Evolutionary conservation across 2,797 vertebrate genomes (phyloP), one percentile per base, ranked within the genome.

Genomic region (Pseudocheirus occidentalis): DNA sequence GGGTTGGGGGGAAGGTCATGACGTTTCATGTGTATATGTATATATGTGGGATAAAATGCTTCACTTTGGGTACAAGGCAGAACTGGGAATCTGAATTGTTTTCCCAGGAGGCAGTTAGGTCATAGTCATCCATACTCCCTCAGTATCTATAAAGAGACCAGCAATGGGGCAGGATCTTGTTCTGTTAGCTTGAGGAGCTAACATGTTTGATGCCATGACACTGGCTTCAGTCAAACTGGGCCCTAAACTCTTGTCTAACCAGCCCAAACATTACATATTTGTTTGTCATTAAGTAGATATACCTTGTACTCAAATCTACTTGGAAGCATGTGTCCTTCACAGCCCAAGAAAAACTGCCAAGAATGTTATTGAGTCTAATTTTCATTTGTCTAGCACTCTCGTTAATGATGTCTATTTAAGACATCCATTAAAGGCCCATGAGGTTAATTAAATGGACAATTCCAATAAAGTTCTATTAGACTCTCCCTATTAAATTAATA

Each of bases 361-460:
- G 97, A 96, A 52, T n/a, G 96, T 95, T 95, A 95, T 93, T 98
- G 98, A 97, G 95, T 96, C 96, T 97, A 95, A 97, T 98, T 98
- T 97, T 94, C 97, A 98, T 98, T 98, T 97, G 97, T 98, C 94
- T 98, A 97, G 96, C 95, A 96, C 97, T 96, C 96, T 96, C 94
- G 97, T 97, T 98, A 98, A 98, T 94, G 97, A 97, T 93, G 96
- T 97, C 98, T 98, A 96, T 97, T 98, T 96, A 98, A 98, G 98
- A 97, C 95, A 91, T 93, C 95, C 97, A 98, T 98, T 98, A 98
- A 98, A 97, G 96, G 94, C 96, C 97, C 96, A 95, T 96, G 97
- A 98, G 98, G 98, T 98, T 98, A 98, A 99, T 99, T 98, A 98
- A 98, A 98, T 0, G 94, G 98, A 98, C 98, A 97, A 96, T 97